These are phyloP conservation scores for Columbina picui DNA, from an alignment of 2,113 vertebrate species.

Conservation along the genomic window DNA sequence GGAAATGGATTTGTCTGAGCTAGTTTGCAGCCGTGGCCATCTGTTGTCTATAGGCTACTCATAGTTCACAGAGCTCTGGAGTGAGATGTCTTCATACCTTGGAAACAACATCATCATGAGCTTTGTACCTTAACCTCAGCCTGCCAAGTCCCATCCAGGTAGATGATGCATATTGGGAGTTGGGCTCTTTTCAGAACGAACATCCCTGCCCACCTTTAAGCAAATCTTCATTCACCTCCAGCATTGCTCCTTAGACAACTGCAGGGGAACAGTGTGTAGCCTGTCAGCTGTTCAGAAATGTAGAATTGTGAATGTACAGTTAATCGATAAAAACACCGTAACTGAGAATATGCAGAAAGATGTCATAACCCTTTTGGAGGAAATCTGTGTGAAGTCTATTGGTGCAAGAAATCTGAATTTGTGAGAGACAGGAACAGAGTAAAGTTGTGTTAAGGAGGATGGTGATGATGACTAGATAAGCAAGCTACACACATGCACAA, in stretches of 20 bases:
- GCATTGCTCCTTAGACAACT: neutral
- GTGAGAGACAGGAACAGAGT: neutral
- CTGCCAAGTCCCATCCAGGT: neutral
- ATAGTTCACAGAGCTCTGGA: neutral
- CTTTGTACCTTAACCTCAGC: neutral
- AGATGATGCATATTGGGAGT: neutral
- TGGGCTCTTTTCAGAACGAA: neutral
- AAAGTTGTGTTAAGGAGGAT: neutral
- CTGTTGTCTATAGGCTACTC: neutral
- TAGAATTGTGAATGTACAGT: neutral
- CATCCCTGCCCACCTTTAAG: neutral
- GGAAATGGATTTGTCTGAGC: neutral
- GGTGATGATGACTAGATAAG: neutral
- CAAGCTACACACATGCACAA: neutral
- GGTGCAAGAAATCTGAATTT: neutral
- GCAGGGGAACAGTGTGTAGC: neutral
- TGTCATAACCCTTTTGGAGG: neutral
- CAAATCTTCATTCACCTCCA: neutral
- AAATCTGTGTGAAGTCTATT: neutral
- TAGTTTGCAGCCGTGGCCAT: neutral
- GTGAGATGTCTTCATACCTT: neutral
- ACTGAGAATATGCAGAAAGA: neutral
- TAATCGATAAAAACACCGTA: fast-evolving
- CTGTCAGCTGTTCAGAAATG: neutral
- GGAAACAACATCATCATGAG: neutral